Evolutionary conservation across 1,140 invertebrate genomes (phyloP).

Genomic region (Contarinia nasturtii): DNA sequence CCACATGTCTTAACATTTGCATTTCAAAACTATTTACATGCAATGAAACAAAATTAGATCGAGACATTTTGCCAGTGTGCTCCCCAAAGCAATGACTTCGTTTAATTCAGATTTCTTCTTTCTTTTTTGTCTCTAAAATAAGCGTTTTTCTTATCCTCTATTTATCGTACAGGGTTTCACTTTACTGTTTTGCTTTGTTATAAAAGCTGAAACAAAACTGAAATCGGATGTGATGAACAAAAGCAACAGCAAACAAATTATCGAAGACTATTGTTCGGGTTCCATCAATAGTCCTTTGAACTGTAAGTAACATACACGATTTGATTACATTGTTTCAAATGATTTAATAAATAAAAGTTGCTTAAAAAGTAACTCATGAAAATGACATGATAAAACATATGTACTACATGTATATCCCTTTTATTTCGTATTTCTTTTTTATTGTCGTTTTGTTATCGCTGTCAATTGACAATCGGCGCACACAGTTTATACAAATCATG

Average conservation of each 20-base stretch:
- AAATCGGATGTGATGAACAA: slow-evolving; percentile 12
- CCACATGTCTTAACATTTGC: no score
- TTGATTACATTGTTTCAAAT: background rate
- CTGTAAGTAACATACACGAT: slow-evolving; percentile 21
- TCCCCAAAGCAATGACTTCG: no score
- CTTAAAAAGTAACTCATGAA: no score
- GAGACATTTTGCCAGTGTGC: no score
- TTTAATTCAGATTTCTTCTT: no score
- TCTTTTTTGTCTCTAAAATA: no score
- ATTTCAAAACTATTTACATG: no score
- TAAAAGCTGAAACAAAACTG: slow-evolving; percentile 24
- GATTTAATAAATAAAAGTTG: background rate
- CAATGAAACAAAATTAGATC: no score
- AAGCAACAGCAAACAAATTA: slow-evolving; percentile 16
- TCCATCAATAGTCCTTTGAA: slow-evolving; percentile 28
- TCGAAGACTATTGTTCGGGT: slow-evolving; percentile 25
- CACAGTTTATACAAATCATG: slow-evolving; percentile 21
- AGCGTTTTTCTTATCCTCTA: no score
- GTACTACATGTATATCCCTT: background rate
- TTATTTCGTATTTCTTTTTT: background rate
- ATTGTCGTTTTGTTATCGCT: background rate
- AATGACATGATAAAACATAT: no score
- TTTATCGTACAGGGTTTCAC: slow-evolving; percentile 24
- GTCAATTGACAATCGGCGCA: no score
- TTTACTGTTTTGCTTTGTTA: slow-evolving; percentile 27